phyloP scores from a whole-genome alignment of 1,140 invertebrate genomes.

The Brachionus calyciflorus region DNA sequence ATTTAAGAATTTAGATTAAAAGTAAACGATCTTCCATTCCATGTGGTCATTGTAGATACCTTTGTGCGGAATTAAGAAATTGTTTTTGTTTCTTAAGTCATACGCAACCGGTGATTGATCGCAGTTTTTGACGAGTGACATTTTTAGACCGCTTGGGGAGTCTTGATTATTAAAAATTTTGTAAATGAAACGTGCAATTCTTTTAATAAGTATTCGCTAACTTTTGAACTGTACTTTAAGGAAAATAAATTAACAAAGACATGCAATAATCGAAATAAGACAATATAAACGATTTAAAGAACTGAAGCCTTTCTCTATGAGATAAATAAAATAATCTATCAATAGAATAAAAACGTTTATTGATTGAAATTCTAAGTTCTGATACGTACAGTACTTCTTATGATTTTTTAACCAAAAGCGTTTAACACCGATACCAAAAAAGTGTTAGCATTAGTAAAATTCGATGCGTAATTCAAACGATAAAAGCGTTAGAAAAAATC shows the following conservation, averaged over 20 bases:
- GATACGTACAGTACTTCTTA: no score
- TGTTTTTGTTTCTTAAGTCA: neutral
- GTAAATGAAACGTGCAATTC: neutral
- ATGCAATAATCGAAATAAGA: neutral
- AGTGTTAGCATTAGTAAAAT: no score
- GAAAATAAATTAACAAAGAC: neutral
- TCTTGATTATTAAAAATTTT: neutral
- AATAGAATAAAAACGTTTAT: no score
- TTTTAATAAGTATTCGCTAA: neutral
- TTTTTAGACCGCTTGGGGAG: neutral
- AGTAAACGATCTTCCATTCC: neutral
- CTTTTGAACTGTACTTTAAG: neutral
- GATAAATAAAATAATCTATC: no score
- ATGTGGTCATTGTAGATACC: neutral
- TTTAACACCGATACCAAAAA: no score
- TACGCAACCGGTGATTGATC: no score
- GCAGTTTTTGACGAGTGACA: no score
- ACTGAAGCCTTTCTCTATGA: no score
- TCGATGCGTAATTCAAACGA: no score
- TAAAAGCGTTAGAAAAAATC: no score
- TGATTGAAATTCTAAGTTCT: no score
- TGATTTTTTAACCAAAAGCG: no score
- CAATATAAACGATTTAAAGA: slow-evolving; percentile 1
- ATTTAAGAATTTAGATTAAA: neutral
- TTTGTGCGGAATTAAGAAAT: neutral